These are phyloP conservation scores for Crotalus horridus DNA, from an alignment of 2,113 vertebrate species.

Conservation along the genomic window DNA sequence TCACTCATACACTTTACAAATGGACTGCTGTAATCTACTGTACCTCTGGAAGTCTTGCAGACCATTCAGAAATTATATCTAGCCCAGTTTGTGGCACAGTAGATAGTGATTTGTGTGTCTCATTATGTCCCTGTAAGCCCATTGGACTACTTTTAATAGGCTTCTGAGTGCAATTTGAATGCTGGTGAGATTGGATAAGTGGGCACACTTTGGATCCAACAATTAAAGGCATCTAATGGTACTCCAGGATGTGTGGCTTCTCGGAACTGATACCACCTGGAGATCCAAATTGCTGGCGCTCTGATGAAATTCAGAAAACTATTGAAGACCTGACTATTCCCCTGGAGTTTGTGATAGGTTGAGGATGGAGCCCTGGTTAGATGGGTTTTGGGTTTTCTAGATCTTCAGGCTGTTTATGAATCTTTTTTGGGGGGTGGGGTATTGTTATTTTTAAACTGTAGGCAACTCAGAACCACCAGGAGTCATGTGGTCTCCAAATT, in stretches of 20 bases:
- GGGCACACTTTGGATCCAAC: background rate
- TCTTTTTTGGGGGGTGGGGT: no score
- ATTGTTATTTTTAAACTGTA: no score
- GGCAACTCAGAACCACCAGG: no score
- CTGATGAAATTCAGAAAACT: no score
- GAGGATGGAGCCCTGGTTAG: no score
- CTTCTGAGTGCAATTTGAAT: background rate
- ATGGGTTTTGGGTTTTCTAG: no score
- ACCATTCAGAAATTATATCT: background rate
- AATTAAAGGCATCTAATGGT: background rate
- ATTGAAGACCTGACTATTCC: no score
- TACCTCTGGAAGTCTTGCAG: background rate
- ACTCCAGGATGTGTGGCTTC: background rate
- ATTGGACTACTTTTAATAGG: background rate
- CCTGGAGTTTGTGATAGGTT: no score
- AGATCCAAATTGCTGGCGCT: no score
- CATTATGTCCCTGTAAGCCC: background rate
- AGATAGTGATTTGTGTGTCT: background rate
- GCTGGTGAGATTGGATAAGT: background rate
- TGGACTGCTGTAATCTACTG: background rate
- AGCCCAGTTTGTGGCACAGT: background rate
- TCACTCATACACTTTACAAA: background rate
- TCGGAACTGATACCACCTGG: no score
- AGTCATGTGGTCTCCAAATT: no score
- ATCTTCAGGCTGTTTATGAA: no score